These are phyloP conservation scores for Montipora capricornis DNA, from an alignment of 64 coral and sea anemone genomes.

Conservation along the genomic window DNA sequence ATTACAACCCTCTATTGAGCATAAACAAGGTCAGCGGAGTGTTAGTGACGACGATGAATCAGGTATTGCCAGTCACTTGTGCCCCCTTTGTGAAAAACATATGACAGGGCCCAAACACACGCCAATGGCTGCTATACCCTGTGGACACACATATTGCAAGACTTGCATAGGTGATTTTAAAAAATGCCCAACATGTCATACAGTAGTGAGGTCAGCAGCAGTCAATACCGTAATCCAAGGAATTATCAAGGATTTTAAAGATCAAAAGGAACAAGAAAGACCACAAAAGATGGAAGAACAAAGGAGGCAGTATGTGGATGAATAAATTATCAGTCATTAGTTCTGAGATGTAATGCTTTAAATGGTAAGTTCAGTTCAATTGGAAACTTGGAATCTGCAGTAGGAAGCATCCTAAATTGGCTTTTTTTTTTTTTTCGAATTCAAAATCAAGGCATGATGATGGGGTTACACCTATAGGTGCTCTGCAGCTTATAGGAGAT, in stretches of 20 bases:
- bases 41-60: slow-evolving; percentile 42
- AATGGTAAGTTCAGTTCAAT: slow-evolving; percentile 66
- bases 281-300: slow-evolving; percentile 89
- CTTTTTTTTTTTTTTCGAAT: too few relatives aligned
- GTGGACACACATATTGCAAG: slow-evolving; percentile 97
- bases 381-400: not conserved
- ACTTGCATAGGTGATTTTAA: slow-evolving; percentile 77
- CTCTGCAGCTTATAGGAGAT: too few relatives aligned
- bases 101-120: slow-evolving; percentile 83
- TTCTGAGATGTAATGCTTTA: slow-evolving; percentile 79
- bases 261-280: slow-evolving; percentile 88
- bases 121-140: slow-evolving; percentile 93
- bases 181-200: slow-evolving; percentile 89
- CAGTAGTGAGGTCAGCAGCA: slow-evolving; percentile 80
- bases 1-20: slow-evolving; percentile 22
- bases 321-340: slow-evolving; percentile 93
- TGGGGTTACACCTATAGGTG: too few relatives aligned
- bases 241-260: slow-evolving; percentile 87
- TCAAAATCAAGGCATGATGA: too few relatives aligned
- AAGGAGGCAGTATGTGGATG: slow-evolving; percentile 96
- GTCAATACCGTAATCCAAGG: slow-evolving; percentile 92
- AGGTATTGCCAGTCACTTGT: slow-evolving; percentile 90
- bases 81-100: slow-evolving; percentile 80
- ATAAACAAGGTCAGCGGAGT: slow-evolving; percentile 19
- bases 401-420: not conserved